Percentiles rank a stretch among this genome's conserved stretches.
Evolutionary conservation across 1,140 invertebrate species (phyloP).

Genomic region (Habropoda laboriosa): DNA sequence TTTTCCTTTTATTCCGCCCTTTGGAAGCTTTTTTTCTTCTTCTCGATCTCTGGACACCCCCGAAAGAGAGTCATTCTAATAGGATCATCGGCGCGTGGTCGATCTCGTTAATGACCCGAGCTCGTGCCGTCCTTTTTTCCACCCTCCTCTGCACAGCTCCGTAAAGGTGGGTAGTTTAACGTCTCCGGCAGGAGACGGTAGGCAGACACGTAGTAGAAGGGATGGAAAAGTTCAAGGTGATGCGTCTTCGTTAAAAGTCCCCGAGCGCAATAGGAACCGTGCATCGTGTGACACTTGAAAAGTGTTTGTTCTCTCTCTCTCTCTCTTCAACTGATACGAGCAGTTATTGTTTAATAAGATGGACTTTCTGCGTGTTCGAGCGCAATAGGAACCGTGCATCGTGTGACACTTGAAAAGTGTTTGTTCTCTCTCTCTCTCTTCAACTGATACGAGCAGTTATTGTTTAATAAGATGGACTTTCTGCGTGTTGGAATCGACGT

Average conservation of each 20-base stretch:
- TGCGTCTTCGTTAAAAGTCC: conserved; percentile 5
- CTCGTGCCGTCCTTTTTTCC: conserved; percentile 45
- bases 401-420: not conserved
- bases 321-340: too few relatives aligned
- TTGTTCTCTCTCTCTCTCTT: too few relatives aligned
- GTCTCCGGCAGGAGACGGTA: too few relatives aligned
- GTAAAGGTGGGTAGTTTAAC: not conserved
- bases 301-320: not conserved
- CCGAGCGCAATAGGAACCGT: too few relatives aligned
- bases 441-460: too few relatives aligned
- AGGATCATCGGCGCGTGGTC: conserved; percentile 70
- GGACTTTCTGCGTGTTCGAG: too few relatives aligned
- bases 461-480: too few relatives aligned
- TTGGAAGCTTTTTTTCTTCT: conserved; percentile 14
- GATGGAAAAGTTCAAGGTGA: not conserved
- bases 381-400: too few relatives aligned
- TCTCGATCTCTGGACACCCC: conserved; percentile 14
- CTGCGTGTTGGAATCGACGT: too few relatives aligned
- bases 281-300: not conserved
- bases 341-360: too few relatives aligned
- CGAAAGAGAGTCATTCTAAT: conserved; percentile 13
- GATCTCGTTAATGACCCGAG: conserved; percentile 73
- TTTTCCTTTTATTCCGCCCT: conserved; percentile 39
- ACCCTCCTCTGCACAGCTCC: too few relatives aligned
- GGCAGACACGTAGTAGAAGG: not conserved